Evolutionary conservation across 2,113 vertebrate species (phyloP).

Genomic region (Lipophrys pholis): DNA sequence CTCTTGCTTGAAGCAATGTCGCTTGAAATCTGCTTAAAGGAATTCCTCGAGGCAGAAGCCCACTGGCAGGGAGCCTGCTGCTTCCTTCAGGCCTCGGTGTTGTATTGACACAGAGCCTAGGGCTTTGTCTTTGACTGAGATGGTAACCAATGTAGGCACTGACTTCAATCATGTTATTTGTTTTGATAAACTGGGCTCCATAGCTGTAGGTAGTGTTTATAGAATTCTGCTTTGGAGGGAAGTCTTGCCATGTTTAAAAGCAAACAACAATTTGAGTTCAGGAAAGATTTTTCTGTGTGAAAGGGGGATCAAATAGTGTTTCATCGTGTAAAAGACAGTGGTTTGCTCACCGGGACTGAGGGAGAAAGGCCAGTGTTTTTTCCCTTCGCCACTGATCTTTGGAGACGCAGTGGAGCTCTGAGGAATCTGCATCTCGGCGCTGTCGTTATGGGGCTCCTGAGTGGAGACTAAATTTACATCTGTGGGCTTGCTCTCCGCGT

Average conservation of each 20-base stretch:
- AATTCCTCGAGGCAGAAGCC: constrained; percentile 69
- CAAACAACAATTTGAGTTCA: constrained; percentile 17
- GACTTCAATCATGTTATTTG: constrained; percentile 67
- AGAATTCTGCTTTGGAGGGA: constrained; percentile 20
- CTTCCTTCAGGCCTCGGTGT: constrained; percentile 68
- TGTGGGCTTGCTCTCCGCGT: constrained; percentile 39
- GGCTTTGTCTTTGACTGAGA: constrained; percentile 64
- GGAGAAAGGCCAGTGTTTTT: constrained; percentile 87
- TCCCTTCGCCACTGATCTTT: constrained; percentile 62
- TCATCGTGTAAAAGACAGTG: background rate
- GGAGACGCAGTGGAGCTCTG: constrained; percentile 76
- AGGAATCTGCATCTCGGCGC: constrained; percentile 85
- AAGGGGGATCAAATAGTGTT: background rate
- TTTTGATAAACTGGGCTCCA: constrained; percentile 41
- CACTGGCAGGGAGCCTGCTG: constrained; percentile 51
- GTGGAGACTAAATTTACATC: constrained; percentile 77
- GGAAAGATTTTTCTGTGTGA: background rate
- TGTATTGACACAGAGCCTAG: constrained; percentile 63
- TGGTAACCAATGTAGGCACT: constrained; percentile 44
- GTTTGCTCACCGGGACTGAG: constrained; percentile 90
- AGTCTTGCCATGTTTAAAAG: constrained; percentile 11
- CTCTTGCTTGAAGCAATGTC: constrained; percentile 48
- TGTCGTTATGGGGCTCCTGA: constrained; percentile 83
- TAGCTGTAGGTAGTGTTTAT: constrained; percentile 30
- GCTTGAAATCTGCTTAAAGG: constrained; percentile 49